A percentile compares a stretch with the other conserved stretches of the same genome.
phyloP scores from a whole-genome alignment of 2,888 invertebrate genomes.

The Drosophila paramelanica region DNA sequence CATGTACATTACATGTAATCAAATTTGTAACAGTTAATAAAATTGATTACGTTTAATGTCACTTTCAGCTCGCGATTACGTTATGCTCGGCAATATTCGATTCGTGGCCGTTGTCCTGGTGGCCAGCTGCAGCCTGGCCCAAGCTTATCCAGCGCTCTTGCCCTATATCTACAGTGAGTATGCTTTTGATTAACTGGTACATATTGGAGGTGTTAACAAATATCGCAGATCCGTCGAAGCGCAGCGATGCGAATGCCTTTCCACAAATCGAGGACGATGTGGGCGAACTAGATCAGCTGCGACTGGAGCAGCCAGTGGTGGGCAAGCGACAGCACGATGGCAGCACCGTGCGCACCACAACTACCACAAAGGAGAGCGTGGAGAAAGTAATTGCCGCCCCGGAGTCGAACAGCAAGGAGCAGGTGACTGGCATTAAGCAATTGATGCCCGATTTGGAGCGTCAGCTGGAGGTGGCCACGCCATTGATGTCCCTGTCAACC shows the following conservation, averaged over 20 bases:
- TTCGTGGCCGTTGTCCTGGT: slow-evolving; percentile 72
- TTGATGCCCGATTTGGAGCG: slow-evolving; percentile 80
- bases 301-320: slow-evolving; percentile 39
- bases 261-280: slow-evolving; percentile 86
- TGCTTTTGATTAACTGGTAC: background rate
- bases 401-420: slow-evolving; percentile 42
- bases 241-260: slow-evolving; percentile 39
- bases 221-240: slow-evolving; percentile 56
- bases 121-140: slow-evolving; percentile 71
- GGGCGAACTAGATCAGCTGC: slow-evolving; percentile 85
- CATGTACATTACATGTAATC: slow-evolving; percentile 40
- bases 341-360: slow-evolving; percentile 59
- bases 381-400: slow-evolving; percentile 64
- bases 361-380: slow-evolving; percentile 62
- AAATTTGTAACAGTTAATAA: slow-evolving; percentile 64
- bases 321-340: slow-evolving; percentile 60
- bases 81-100: slow-evolving; percentile 72
- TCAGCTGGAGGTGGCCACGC: slow-evolving; percentile 81
- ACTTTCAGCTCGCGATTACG: slow-evolving; percentile 52
- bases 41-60: slow-evolving; percentile 62
- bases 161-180: slow-evolving; percentile 72
- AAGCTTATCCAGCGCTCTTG: slow-evolving; percentile 81
- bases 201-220: background rate
- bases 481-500: slow-evolving; percentile 70
- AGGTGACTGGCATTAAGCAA: too few relatives aligned